Percentiles rank a stretch among this genome's conserved stretches.
These are phyloP conservation scores for Hypselothyrea guttata DNA, from an alignment of 2,888 invertebrate species.

Conservation along the genomic window DNA sequence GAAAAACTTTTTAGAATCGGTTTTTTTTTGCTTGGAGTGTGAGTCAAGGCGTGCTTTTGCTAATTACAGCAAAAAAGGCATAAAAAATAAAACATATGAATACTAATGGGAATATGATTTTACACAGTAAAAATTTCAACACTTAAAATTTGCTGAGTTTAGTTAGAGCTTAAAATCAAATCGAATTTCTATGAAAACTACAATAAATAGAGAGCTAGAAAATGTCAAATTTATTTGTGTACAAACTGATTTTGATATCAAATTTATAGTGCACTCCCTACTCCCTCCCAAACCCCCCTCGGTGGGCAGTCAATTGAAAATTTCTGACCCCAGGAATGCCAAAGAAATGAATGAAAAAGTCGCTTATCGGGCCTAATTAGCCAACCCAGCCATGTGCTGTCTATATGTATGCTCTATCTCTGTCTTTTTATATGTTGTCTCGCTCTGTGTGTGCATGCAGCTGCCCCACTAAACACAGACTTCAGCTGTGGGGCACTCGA, in stretches of 20 bases:
- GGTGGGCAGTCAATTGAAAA: conserved; percentile 32
- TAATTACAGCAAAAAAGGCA: too few species aligned
- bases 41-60: too few species aligned
- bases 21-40: too few species aligned
- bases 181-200: too few species aligned
- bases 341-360: conserved; percentile 44
- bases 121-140: too few species aligned
- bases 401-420: neutral
- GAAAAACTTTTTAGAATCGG: neutral
- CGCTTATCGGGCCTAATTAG: conserved; percentile 47
- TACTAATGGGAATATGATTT: too few species aligned
- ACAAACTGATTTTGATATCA: neutral
- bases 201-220: too few species aligned
- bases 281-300: neutral
- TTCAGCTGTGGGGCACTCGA: conserved; percentile 24
- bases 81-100: too few species aligned
- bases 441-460: conserved; percentile 13
- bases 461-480: conserved; percentile 35
- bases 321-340: conserved; percentile 24
- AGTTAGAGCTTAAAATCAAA: too few species aligned
- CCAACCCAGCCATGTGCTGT: conserved; percentile 17
- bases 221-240: too few species aligned
- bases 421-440: conserved; percentile 7
- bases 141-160: too few species aligned
- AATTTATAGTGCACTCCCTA: neutral